These are phyloP conservation scores for Malacosoma neustria DNA, from an alignment of 2,888 invertebrate genomes.

Conservation along the genomic window DNA sequence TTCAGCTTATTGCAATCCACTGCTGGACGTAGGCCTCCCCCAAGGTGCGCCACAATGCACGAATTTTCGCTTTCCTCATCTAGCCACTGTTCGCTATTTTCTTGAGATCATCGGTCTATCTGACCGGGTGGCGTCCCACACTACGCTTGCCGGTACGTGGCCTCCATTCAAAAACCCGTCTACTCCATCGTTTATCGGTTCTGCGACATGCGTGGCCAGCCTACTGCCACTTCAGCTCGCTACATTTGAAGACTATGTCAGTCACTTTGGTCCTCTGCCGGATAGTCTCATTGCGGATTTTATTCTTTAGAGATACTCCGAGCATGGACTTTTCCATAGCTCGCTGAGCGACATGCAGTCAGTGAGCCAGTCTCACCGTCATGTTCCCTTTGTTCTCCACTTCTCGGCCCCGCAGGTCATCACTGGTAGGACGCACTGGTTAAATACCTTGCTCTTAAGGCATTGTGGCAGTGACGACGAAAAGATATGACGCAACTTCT, in stretches of 20 bases:
- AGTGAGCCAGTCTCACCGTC: background rate
- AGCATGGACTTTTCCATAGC: background rate
- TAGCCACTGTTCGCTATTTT: too few species aligned
- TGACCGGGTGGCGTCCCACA: background rate
- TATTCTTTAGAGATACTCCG: background rate
- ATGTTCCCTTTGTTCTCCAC: too few species aligned
- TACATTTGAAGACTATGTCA: background rate
- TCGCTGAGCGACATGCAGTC: background rate
- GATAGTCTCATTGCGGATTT: background rate
- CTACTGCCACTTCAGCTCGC: background rate
- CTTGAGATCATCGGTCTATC: background rate
- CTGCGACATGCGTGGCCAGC: background rate
- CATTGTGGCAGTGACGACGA: background rate
- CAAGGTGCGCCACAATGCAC: too few species aligned
- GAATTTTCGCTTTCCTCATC: too few species aligned
- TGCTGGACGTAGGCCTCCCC: too few species aligned
- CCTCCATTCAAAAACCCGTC: background rate
- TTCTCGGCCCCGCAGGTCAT: background rate
- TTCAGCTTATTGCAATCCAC: too few species aligned
- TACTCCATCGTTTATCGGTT: background rate
- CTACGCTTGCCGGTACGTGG: background rate
- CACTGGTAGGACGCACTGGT: background rate
- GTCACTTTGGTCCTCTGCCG: background rate
- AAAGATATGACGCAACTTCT: background rate
- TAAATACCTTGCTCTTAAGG: background rate